Base-by-base conservation (phyloP, 53 echinoderm and acorn worm species). In the Crossaster papposus region DNA sequence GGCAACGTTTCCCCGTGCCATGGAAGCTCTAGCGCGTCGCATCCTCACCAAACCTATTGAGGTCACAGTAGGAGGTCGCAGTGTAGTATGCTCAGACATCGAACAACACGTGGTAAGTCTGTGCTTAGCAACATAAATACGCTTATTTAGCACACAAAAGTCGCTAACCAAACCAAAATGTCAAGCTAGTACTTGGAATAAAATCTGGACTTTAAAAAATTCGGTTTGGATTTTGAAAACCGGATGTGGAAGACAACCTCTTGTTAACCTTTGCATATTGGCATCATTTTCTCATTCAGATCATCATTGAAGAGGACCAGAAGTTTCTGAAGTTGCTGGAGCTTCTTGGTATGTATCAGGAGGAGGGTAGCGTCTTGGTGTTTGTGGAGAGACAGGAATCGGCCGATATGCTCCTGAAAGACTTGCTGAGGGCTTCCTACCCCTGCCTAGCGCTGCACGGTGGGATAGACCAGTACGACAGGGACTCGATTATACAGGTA, bases 331-430 rank as follows among this genome's bases (percentile, higher is more conserved):
- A 99, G 83, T 73, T 99, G 24, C 79, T 99, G 6, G 99, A 99
- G 70, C 85, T 96, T 0, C 87, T 99, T 31, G 99, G 99, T 13
- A 32, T 62, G 65, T 98, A 95, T 30, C 96, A 96, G 2, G 96
- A 96, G 68, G 65, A 96, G 35, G 99, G 99, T 11, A 86, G 91
- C 70, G 92, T 96, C 30, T 91, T 99, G 51, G 94, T 95, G 76
- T 99, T 99, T 91, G 99, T 99, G 44, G 99, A 99, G 89, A 91
- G 94, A 54, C 99, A 99, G 85, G 99, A 99, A 33, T 94, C 96
- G n/a, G 99, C 99, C 10, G 99, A 99, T 68, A 63, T 92, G 7
- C 93, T 99, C 13, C 90, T 99, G 0, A 96, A 94, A 52, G 99
- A 99, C 75, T 88, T 96, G 30, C 87, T 99, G 95, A 95, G 91